A percentile compares a stretch with the other conserved stretches of the same genome.
phyloP scores from a whole-genome alignment of 2,113 vertebrate genomes.

The Hipposideros armiger region DNA sequence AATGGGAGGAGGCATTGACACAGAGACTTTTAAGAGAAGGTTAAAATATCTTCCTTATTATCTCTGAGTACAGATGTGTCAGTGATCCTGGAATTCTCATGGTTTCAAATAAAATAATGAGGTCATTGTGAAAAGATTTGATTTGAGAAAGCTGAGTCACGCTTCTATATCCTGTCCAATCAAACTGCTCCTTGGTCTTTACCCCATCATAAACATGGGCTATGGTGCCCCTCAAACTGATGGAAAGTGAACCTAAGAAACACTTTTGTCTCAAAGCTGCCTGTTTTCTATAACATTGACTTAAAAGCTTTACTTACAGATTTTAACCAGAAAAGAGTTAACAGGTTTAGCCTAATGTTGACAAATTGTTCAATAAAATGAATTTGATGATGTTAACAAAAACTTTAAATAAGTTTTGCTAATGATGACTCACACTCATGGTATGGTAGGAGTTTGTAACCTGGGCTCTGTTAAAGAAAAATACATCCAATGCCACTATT shows the following conservation, averaged over 20 bases:
- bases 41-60: slow-evolving; percentile 15
- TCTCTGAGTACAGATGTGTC: slow-evolving; percentile 18
- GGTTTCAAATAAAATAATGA: slow-evolving; percentile 67
- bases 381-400: not conserved
- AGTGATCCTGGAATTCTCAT: slow-evolving; percentile 24
- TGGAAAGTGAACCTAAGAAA: not conserved
- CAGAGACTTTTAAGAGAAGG: not conserved
- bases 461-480: not conserved
- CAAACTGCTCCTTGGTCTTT: not conserved
- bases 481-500: not conserved
- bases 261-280: not conserved
- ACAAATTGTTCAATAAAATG: not conserved
- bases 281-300: not conserved
- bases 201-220: not conserved
- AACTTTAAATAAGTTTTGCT: not conserved
- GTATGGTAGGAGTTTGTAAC: not conserved
- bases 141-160: slow-evolving; percentile 27
- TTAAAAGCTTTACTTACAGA: not conserved
- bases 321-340: not conserved
- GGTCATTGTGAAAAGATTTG: slow-evolving; percentile 35
- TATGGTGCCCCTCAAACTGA: not conserved
- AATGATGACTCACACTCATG: not conserved
- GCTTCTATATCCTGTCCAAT: slow-evolving; percentile 43
- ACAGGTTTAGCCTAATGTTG: not conserved
- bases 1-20: not conserved